Conservation (phyloP, 2,888 invertebrate genomes). For the Priocnemis perturbator region DNA sequence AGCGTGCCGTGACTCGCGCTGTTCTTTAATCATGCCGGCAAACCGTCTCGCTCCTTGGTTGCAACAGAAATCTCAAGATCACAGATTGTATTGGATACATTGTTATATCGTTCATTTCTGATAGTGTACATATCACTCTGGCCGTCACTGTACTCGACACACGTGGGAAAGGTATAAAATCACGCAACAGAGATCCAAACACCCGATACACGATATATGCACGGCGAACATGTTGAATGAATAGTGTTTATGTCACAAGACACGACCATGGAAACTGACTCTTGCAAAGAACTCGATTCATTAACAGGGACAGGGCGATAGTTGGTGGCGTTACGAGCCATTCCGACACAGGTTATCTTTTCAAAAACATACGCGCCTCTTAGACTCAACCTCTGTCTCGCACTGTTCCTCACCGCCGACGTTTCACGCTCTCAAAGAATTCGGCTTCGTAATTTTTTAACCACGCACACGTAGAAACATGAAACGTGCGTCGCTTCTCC, state of each 20-base stretch:
- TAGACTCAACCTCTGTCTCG: too few species aligned
- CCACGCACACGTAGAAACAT: too few species aligned
- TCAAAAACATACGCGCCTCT: too few species aligned
- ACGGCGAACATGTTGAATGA: neutral
- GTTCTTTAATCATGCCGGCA: too few species aligned
- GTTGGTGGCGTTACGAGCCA: too few species aligned
- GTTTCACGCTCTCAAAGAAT: too few species aligned
- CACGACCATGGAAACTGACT: conserved; percentile 1
- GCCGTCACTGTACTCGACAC: conserved; percentile 55
- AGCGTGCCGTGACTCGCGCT: too few species aligned
- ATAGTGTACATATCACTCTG: conserved; percentile 25
- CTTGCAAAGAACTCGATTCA: neutral
- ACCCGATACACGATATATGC: conserved; percentile 13
- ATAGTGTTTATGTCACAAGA: neutral
- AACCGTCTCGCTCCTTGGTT: conserved; percentile 45
- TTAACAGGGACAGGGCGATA: conserved; percentile 3
- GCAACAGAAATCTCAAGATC: conserved; percentile 16
- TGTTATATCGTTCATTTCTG: conserved; percentile 2
- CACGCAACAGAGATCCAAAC: conserved; percentile 46
- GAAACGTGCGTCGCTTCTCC: too few species aligned
- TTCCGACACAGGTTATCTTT: too few species aligned
- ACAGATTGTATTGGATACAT: neutral
- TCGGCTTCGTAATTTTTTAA: too few species aligned
- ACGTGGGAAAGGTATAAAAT: conserved; percentile 76
- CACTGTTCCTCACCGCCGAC: too few species aligned